Evolutionary conservation across 1,140 invertebrate species (phyloP).

Genomic region (Lepeophtheirus salmonis): DNA sequence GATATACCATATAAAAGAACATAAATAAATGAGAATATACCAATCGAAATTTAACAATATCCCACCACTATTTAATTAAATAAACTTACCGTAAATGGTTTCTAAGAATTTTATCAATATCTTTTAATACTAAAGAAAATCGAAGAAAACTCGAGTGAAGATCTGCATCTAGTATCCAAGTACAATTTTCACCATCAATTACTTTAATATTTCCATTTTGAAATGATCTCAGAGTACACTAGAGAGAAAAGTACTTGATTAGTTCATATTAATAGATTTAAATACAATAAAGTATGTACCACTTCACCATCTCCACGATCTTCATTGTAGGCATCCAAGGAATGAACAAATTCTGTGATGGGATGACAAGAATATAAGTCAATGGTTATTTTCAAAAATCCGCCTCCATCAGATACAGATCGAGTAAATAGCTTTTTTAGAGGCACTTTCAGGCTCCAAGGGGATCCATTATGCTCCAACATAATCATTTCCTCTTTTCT

Average conservation of each 20-base stretch:
- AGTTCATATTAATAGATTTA: not conserved
- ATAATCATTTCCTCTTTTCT: slow-evolving; percentile 6
- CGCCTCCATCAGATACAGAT: not conserved
- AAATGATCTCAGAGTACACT: not conserved
- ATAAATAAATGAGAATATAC: not conserved
- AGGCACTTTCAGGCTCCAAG: not conserved
- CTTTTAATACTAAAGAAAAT: slow-evolving; percentile 1
- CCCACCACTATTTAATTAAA: too few species aligned
- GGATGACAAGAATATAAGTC: slow-evolving; percentile 5
- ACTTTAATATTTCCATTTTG: slow-evolving; percentile 1
- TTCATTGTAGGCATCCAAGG: not conserved
- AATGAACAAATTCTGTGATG: slow-evolving; percentile 5
- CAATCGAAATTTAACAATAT: not conserved
- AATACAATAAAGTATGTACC: not conserved
- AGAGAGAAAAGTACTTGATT: too few species aligned
- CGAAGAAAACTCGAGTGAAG: slow-evolving; percentile 5
- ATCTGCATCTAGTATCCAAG: slow-evolving; percentile 2
- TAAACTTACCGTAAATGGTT: slow-evolving; percentile 7
- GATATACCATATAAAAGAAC: not conserved
- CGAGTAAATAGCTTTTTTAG: not conserved
- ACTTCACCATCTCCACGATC: not conserved
- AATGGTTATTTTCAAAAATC: not conserved
- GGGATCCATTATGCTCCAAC: not conserved
- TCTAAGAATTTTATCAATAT: slow-evolving; percentile 7
- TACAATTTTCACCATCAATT: not conserved